Conservation (phyloP, 2,888 invertebrate genomes). For the Sinelater perroti region DNA sequence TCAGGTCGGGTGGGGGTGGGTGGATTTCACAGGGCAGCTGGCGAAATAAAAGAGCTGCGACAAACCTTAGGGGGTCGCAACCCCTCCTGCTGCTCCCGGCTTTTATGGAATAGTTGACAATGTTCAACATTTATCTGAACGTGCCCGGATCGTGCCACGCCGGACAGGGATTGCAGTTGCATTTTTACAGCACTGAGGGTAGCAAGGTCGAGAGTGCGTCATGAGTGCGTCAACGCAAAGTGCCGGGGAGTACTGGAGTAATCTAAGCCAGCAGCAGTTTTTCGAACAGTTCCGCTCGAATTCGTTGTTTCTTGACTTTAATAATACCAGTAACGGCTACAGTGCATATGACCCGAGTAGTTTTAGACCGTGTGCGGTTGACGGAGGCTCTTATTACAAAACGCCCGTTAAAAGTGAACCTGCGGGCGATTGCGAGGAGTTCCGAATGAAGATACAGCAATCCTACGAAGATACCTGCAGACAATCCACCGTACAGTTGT, state of each 20-base stretch:
- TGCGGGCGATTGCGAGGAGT: constrained; percentile 10
- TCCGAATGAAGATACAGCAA: neutral
- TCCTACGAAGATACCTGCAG: too few relatives aligned
- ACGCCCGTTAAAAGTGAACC: constrained; percentile 17
- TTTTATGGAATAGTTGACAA: constrained; percentile 60
- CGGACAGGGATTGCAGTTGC: constrained; percentile 47
- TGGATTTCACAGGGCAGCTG: constrained; percentile 61
- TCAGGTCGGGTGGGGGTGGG: constrained; percentile 58
- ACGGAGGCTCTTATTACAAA: constrained; percentile 12
- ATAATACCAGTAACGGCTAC: constrained; percentile 14
- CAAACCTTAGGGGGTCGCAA: constrained; percentile 59
- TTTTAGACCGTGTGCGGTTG: constrained; percentile 18
- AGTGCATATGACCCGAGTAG: constrained; percentile 10
- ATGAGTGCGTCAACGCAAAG: constrained; percentile 57
- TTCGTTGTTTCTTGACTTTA: constrained; percentile 13
- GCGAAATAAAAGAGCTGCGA: constrained; percentile 61
- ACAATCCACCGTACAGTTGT: too few relatives aligned
- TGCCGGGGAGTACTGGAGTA: constrained; percentile 55
- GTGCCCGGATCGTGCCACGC: constrained; percentile 56
- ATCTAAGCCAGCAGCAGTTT: constrained; percentile 33
- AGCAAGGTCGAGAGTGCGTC: constrained; percentile 10
- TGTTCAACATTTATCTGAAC: constrained; percentile 60
- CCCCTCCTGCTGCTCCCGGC: constrained; percentile 56
- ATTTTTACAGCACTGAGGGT: constrained; percentile 30
- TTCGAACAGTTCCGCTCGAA: constrained; percentile 29